phyloP scores from a whole-genome alignment of 1,140 invertebrate genomes.

The Drusus annulatus region DNA sequence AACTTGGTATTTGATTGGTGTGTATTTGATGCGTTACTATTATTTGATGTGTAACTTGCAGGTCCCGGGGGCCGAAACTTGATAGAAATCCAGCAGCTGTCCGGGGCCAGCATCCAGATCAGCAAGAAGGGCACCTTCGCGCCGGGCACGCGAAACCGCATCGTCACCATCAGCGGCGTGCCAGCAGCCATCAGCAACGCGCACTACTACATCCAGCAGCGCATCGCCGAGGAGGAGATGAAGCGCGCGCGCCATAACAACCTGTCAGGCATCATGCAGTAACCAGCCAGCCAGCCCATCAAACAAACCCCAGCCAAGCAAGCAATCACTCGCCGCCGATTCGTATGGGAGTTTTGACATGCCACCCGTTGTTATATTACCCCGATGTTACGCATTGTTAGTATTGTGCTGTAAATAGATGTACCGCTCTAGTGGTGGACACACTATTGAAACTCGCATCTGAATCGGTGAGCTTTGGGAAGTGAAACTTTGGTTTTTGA shows the following conservation, averaged over 20 bases:
- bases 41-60: conserved; percentile 61
- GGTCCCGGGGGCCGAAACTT: conserved; percentile 94
- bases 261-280: conserved; percentile 81
- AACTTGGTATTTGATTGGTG: no score
- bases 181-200: conserved; percentile 90
- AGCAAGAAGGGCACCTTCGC: conserved; percentile 98
- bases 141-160: conserved; percentile 95
- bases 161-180: conserved; percentile 95
- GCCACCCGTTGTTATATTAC: conserved; percentile 8
- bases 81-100: conserved; percentile 96
- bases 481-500: conserved; percentile 3
- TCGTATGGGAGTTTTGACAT: conserved; percentile 27
- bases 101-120: conserved; percentile 97
- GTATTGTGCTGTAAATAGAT: not conserved
- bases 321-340: not conserved
- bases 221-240: conserved; percentile 94
- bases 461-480: conserved; percentile 8
- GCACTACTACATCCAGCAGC: conserved; percentile 95
- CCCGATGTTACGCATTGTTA: not conserved
- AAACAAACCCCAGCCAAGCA: not conserved
- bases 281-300: conserved; percentile 42
- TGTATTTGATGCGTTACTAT: no score
- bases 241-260: conserved; percentile 92
- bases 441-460: conserved; percentile 14
- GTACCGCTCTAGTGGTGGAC: not conserved